Conservation (phyloP, 2,888 invertebrate species). For the Zelleria hepariella region DNA sequence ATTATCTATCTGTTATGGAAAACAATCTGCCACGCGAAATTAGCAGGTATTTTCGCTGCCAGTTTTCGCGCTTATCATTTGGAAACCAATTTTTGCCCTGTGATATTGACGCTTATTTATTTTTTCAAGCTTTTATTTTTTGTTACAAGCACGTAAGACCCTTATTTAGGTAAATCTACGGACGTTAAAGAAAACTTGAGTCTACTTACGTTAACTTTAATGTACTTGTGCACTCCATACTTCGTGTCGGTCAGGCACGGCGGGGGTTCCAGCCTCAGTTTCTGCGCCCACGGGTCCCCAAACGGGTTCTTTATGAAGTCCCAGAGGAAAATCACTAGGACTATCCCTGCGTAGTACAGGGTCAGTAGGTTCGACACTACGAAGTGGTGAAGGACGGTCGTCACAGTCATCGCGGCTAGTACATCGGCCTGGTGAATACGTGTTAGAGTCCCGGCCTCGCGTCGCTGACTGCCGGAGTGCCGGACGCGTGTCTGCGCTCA, state of each 20-base stretch:
- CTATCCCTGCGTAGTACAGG: conserved; percentile 26
- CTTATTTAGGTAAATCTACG: no score
- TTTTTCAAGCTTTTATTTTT: no score
- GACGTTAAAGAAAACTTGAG: no score
- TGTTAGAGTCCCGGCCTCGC: not conserved
- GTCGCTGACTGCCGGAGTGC: not conserved
- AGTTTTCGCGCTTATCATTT: no score
- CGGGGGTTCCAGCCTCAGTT: conserved; percentile 59
- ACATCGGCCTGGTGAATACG: not conserved
- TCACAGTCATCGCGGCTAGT: conserved; percentile 20
- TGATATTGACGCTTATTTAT: no score
- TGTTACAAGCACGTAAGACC: no score
- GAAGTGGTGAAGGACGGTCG: conserved; percentile 25
- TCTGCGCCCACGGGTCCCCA: conserved; percentile 35
- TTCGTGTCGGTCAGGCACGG: conserved; percentile 55
- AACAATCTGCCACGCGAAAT: no score
- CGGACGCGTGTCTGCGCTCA: not conserved
- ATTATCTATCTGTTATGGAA: no score
- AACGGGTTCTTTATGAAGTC: conserved; percentile 42
- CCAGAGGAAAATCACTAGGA: conserved; percentile 29
- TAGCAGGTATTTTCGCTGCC: no score
- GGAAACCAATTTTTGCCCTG: no score
- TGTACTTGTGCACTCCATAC: conserved; percentile 67
- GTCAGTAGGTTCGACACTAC: conserved; percentile 33
- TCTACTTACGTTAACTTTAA: conserved; percentile 70